Percentiles rank a stretch among this genome's conserved stretches.
These are phyloP conservation scores for Spodoptera litura DNA, from an alignment of 1,140 invertebrate species.

Conservation along the genomic window DNA sequence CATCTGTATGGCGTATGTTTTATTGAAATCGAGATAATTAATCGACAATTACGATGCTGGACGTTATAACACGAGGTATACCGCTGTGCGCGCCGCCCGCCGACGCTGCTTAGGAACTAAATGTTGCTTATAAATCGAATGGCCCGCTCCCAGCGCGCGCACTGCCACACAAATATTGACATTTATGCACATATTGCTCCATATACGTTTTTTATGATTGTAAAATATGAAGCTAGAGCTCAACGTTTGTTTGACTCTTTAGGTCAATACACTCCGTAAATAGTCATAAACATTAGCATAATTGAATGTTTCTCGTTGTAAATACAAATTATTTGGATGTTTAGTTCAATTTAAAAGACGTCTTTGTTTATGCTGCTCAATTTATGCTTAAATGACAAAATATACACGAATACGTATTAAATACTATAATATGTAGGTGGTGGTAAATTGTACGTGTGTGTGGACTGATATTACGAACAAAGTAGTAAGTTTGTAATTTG, in stretches of 20 bases:
- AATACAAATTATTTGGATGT: slow-evolving; percentile 76
- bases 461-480: background rate
- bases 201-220: slow-evolving; percentile 84
- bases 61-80: slow-evolving; percentile 72
- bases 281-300: slow-evolving; percentile 83
- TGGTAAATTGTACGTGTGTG: slow-evolving; percentile 43
- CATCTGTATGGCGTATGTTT: slow-evolving; percentile 78
- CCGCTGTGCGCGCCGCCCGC: slow-evolving; percentile 75
- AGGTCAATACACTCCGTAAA: slow-evolving; percentile 74
- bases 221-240: slow-evolving; percentile 83
- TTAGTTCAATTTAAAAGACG: slow-evolving; percentile 61
- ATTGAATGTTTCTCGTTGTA: slow-evolving; percentile 79
- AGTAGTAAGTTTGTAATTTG: background rate
- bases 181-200: slow-evolving; percentile 85
- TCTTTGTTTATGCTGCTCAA: slow-evolving; percentile 74
- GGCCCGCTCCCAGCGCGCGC: slow-evolving; percentile 56
- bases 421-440: background rate
- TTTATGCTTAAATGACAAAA: slow-evolving; percentile 69
- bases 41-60: slow-evolving; percentile 84
- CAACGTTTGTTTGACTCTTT: slow-evolving; percentile 71
- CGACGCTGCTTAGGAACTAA: slow-evolving; percentile 68
- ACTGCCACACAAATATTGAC: slow-evolving; percentile 78
- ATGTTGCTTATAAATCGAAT: slow-evolving; percentile 73
- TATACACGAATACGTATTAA: slow-evolving; percentile 60
- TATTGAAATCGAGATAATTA: slow-evolving; percentile 84